phyloP scores from a whole-genome alignment of 2,113 vertebrate species.

The Uria aalge region DNA sequence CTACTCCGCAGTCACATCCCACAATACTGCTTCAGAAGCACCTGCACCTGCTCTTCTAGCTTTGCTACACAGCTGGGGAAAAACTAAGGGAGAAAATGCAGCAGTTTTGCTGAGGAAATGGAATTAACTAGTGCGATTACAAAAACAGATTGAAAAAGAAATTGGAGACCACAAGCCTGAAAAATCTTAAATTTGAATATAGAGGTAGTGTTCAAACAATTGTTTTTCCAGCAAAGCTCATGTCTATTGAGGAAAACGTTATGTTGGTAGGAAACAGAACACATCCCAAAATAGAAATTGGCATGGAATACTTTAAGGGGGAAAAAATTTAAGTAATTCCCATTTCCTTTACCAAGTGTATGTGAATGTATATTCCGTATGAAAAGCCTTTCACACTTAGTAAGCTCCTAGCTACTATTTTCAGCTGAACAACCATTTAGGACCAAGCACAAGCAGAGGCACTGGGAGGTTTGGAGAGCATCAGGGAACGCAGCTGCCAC shows the following conservation, averaged over 20 bases:
- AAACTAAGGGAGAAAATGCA: not conserved
- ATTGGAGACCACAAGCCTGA: accelerated
- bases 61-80: not conserved
- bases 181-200: not conserved
- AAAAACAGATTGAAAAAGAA: not conserved
- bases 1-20: not conserved
- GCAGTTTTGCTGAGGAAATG: not conserved
- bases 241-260: not conserved
- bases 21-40: not conserved
- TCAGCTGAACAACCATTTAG: accelerated
- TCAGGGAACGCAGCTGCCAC: not conserved
- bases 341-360: accelerated
- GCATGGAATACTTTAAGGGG: not conserved
- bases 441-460: no score
- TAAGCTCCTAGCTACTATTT: not conserved
- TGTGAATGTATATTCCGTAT: accelerated
- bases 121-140: accelerated
- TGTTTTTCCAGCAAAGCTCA: not conserved
- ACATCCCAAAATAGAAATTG: not conserved
- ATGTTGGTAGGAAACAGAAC: not conserved
- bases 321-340: no score
- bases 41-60: no score
- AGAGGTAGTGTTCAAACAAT: not conserved
- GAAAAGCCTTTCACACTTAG: not conserved
- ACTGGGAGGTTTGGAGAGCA: accelerated